Conservation (phyloP, 2,888 invertebrate genomes). For the Conchocele bisecta region DNA sequence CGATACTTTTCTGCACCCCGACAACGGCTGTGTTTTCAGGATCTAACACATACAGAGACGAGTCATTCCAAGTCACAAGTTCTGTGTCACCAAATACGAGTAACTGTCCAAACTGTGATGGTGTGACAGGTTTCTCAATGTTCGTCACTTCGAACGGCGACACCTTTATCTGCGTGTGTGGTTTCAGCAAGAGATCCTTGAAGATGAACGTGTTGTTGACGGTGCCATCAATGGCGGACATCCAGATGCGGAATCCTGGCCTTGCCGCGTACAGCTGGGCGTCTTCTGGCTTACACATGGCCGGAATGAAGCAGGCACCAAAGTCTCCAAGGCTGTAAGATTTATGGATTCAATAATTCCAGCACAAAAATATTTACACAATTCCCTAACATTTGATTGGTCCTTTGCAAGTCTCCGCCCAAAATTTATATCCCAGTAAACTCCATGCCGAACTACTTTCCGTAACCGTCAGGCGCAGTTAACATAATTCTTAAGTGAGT, state of each 20-base stretch:
- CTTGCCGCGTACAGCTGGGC: conserved; percentile 89
- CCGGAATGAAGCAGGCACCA: conserved; percentile 86
- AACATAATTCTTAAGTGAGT: too few relatives aligned
- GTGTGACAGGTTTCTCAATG: conserved; percentile 38
- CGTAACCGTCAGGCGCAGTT: too few relatives aligned
- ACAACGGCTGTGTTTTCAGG: conserved; percentile 87
- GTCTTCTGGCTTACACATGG: conserved; percentile 84
- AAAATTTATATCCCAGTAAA: too few relatives aligned
- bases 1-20: conserved; percentile 86
- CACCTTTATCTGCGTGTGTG: conserved; percentile 64
- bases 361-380: too few relatives aligned
- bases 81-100: conserved; percentile 88
- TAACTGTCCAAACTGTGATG: conserved; percentile 86
- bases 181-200: conserved; percentile 85
- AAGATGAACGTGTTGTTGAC: conserved; percentile 94
- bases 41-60: conserved; percentile 89
- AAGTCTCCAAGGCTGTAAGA: conserved; percentile 86
- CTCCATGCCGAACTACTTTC: too few relatives aligned
- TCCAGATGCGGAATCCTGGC: conserved; percentile 93
- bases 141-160: conserved; percentile 68
- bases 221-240: conserved; percentile 89
- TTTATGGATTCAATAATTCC: too few relatives aligned
- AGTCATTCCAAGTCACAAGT: conserved; percentile 89
- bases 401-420: too few relatives aligned
- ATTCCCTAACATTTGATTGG: too few relatives aligned